phyloP scores from a whole-genome alignment of 2,888 invertebrate genomes.

The Arctia plantaginis region DNA sequence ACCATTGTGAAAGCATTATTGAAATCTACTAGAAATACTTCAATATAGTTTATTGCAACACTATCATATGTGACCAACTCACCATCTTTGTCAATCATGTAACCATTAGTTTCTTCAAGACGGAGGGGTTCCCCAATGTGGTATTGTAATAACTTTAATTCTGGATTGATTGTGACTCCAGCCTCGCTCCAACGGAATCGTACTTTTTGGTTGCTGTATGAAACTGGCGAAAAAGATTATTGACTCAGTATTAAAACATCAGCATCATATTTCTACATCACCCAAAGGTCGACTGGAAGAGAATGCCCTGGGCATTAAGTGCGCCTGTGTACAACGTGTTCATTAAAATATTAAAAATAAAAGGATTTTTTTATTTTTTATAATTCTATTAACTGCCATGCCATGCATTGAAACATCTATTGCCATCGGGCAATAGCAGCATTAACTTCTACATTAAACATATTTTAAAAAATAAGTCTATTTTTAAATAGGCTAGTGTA shows the following conservation, averaged over 20 bases:
- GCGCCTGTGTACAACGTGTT: no score
- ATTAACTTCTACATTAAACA: no score
- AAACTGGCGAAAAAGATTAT: constrained; percentile 85
- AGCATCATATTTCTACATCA: no score
- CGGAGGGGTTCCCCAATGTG: constrained; percentile 91
- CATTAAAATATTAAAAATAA: no score
- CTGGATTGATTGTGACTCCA: constrained; percentile 92
- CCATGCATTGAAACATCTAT: no score
- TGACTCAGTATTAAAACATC: not conserved
- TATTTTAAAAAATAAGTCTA: not conserved
- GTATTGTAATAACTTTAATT: constrained; percentile 92
- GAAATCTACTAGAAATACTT: not conserved
- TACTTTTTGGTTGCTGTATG: constrained; percentile 92
- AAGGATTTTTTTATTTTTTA: no score
- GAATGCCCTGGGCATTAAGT: no score
- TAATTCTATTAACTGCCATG: no score
- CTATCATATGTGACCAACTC: constrained; percentile 34
- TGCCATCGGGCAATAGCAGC: no score
- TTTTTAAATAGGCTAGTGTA: not conserved
- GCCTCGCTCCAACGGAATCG: constrained; percentile 91
- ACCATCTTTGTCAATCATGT: constrained; percentile 92
- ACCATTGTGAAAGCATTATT: not conserved
- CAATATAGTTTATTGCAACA: not conserved
- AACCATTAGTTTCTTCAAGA: constrained; percentile 90
- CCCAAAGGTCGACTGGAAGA: no score